Base-by-base conservation (phyloP, 2,113 vertebrate species). In the Petromus typicus region DNA sequence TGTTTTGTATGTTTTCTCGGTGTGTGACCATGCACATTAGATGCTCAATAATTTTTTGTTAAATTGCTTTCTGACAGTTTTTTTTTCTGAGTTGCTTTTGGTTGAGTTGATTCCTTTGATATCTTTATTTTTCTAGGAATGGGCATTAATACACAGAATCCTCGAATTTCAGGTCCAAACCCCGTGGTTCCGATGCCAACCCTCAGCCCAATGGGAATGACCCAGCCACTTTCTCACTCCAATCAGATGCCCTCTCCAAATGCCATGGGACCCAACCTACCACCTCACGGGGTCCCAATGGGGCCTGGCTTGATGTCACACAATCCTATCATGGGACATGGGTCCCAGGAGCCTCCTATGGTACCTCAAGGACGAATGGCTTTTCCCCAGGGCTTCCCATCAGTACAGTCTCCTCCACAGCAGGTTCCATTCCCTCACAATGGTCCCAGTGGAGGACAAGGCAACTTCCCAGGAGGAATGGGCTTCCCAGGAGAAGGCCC, bases 161-260 rank as follows among this genome's bases (percentile, higher is more conserved):
- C 99, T 98, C 99, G 99, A 97, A 99, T 99, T 99, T 99, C 99
- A 99, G 99, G 99, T 97, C 99, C 99, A 91, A 99, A 99, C 97
- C 99, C 99, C 79, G 97, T 99, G 83, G 99, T 99, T 97, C 99
- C 99, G 95, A 99, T 99, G 99, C 98, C 99, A 98, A 99, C 99
- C 94, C 99, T 99, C 97, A 99, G 99, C 98, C 99, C 99, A 94
- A 99, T 99, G 99, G 99, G 99, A 98, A 99, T 99, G 99, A 99
- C 99, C 93, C 99, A 99, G 98, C 99, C 99, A 95, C 99, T 99
- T 88, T 99, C 99, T 96, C 99, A 99, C 97, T 99, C 99, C 96
- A 99, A 98, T 97, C 99, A 99, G 98, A 99, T 99, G 99, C 99
- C 99, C 98, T 99, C 99, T 97, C 99, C 99, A 76, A 99, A 99